A percentile compares a stretch with the other conserved stretches of the same genome.
These are phyloP conservation scores for Euphonia xanthogaster DNA, from an alignment of 2,797 vertebrate genomes.

Conservation along the genomic window DNA sequence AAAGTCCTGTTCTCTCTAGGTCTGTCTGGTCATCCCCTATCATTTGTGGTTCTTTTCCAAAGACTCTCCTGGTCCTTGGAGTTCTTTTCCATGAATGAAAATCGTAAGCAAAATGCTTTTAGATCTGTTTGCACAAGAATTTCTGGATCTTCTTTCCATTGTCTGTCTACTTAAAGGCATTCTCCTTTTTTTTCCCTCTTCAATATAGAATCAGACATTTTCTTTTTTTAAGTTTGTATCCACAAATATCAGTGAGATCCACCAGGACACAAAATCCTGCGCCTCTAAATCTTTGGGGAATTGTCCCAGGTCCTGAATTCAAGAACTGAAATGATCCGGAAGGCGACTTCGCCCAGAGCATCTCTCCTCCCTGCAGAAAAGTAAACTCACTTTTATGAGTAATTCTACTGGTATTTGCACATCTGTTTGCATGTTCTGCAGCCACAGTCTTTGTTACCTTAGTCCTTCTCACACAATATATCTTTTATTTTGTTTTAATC, in stretches of 20 bases:
- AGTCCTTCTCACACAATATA: neutral
- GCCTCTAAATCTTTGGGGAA: neutral
- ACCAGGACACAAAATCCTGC: fast-evolving
- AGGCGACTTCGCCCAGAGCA: neutral
- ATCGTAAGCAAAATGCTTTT: neutral
- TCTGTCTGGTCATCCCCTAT: neutral
- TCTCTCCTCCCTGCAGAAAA: neutral
- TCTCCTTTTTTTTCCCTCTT: neutral
- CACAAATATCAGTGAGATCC: neutral
- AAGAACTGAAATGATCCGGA: neutral
- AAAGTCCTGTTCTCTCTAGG: neutral
- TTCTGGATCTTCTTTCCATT: neutral
- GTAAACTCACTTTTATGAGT: neutral
- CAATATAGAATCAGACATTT: neutral
- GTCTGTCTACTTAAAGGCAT: neutral
- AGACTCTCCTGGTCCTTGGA: neutral
- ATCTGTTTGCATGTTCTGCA: neutral
- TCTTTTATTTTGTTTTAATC: neutral
- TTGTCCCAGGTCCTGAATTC: constrained; percentile 68
- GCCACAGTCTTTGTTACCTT: neutral
- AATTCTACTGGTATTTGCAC: neutral
- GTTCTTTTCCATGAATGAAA: neutral
- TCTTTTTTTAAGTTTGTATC: neutral
- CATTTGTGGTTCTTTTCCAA: neutral
- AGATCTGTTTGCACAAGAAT: neutral